Base-by-base conservation (phyloP, 92 coral and sea anemone genomes). In the Scolanthus callimorphus region DNA sequence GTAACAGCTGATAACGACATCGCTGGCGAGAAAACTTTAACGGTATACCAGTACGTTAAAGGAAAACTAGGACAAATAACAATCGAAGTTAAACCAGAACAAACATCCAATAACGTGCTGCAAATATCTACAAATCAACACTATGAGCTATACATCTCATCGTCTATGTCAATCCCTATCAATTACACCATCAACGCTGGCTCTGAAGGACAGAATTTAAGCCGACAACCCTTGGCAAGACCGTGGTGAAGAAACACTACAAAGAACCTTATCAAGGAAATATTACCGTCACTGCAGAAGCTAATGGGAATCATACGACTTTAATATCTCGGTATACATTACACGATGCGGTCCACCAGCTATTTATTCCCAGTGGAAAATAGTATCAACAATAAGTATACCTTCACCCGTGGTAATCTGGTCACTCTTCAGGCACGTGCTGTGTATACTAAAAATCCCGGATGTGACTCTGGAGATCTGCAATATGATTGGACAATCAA, bases 1-100 rank as follows among this genome's bases (percentile, higher is more conserved):
- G 51, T 87, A 22, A 57, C 56, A 17, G 90, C 96, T 19, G 39
- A 25, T 22, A 87, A 86, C 68, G 51, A 60, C 44, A 71, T 79
- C 45, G 45, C 30, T 23, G 39, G 39, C 27, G 21, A 20, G 2
- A 29, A 62, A 51, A 38, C 55, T 39, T 8, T 64, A 15, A 15
- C 6, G 9, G 30, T 13, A 11, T 30, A 51, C 2, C 45, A 2
- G 25, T 15, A 11, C 2, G 83, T 57, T 24, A 59, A 51, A 25
- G 65, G 83, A 1, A 55, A 59, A 48, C 47, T 83, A 11, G 86
- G 90, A 13, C 58, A 68, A 15, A 41, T 87, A 3, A 29, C 11
- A 1, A 55, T 74, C 10, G 79, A 67, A 17, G 60, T 74, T 22
- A 46, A 46, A n/a, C 96, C 96, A 0, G 65, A 63, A 25, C 29